Base-by-base conservation (phyloP, 2,888 invertebrate genomes). In the Napeogenes sylphis region DNA sequence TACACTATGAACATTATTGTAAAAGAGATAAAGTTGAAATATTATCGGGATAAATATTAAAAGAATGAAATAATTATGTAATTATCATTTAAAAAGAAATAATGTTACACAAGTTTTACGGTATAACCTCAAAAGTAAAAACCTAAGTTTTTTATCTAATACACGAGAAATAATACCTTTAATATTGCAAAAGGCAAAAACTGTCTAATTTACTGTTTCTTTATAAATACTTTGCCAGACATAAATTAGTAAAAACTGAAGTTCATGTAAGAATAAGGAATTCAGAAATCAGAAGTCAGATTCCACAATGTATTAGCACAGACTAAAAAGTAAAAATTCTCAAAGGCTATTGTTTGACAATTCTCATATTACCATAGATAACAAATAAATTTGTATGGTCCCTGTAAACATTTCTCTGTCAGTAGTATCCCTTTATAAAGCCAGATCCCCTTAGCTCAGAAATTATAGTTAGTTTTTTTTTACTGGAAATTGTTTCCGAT, bases 241-340 rank as follows among this genome's bases (percentile, higher is more conserved):
- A 45, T 57, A 61, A 58, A 35, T 38, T 42, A 54, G 45, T 14
- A 63, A 64, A 61, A 61, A 32, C 33, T 53, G 45, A 35, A 61
- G 65, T 60, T 71, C 71, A 72, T 68, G 69, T 69, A 66, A 68
- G 63, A 65, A 51, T 62, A 56, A 55, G 64, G 62, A 62, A 47
- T 56, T 42, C 56, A 61, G 45, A 53, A 33, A 55, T 46, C 45
- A 42, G 42, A 42, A 42, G 56, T 46, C 13, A 54, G 58, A 51
- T 54, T 30, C 30, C 51, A 60, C 51, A 45, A 42, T 42, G 5
- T 12, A 10, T 12, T 30, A 30, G 30, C 30, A 51, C 51, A 51
- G 51, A 51, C 51, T 51, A 51, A 30, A 30, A 10, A 10, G 8
- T 30, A 30, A 21, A 21, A 21, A 21, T 21, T 21, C 21, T 21